Conservation (phyloP, 2,113 vertebrate species). For the Festucalex cinctus region DNA sequence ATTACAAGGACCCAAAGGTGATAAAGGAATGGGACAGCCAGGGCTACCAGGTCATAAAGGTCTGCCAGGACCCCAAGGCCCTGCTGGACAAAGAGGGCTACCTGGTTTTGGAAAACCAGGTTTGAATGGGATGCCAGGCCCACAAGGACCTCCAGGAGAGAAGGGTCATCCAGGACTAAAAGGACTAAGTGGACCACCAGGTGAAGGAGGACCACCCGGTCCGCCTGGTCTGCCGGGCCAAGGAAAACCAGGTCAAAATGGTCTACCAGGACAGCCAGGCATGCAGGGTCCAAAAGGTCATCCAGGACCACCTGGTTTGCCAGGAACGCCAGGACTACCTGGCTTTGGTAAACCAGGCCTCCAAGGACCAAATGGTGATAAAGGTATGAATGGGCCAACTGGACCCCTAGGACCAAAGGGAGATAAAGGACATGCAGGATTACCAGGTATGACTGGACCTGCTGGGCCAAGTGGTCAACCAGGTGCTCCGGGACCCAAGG, state of each 20-base stretch:
- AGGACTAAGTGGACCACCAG: slow-evolving; percentile 79
- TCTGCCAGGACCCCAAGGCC: slow-evolving; percentile 80
- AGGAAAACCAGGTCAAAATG: slow-evolving; percentile 87
- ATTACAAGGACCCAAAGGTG: slow-evolving; percentile 89
- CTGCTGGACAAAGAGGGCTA: slow-evolving; percentile 82
- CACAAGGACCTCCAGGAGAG: slow-evolving; percentile 82
- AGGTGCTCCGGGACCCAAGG: slow-evolving; percentile 81
- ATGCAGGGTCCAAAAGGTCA: slow-evolving; percentile 88
- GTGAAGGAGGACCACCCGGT: slow-evolving; percentile 81
- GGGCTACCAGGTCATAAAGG: slow-evolving; percentile 89
- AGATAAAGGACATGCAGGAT: slow-evolving; percentile 83
- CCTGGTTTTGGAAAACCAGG: slow-evolving; percentile 90
- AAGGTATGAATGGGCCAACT: slow-evolving; percentile 79
- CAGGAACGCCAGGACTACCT: slow-evolving; percentile 85
- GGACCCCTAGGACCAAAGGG: slow-evolving; percentile 84
- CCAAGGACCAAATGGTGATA: slow-evolving; percentile 87
- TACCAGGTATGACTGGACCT: slow-evolving; percentile 82
- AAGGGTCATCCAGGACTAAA: slow-evolving; percentile 82
- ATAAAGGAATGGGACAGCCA: slow-evolving; percentile 85
- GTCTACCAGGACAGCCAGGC: slow-evolving; percentile 87
- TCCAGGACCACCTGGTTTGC: slow-evolving; percentile 84
- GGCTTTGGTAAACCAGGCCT: slow-evolving; percentile 91
- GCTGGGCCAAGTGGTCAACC: slow-evolving; percentile 81
- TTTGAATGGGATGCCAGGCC: slow-evolving; percentile 84
- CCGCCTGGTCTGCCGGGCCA: slow-evolving; percentile 84